Evolutionary conservation across 2,113 vertebrate genomes (phyloP), one percentile per base, ranked within the genome.

Genomic region (Urocitellus parryii): DNA sequence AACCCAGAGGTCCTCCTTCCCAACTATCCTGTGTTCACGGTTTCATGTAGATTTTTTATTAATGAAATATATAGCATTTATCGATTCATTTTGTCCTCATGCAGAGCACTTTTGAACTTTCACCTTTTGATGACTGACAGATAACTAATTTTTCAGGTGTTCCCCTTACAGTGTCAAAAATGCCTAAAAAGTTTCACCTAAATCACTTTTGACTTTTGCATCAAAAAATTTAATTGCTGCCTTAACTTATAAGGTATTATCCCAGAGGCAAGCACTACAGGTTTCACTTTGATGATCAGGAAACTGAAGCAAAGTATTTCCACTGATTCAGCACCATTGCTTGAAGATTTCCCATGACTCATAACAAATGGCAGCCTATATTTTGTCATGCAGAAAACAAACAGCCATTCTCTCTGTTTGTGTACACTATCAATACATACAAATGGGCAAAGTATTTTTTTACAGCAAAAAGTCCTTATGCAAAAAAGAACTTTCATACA

Each of bases 351-450:
- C 76, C 58, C 61, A 58, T 37, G 45, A 14, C 17, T 93, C 51
- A 84, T 24, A 80, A 88, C 37, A 84, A 96, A 83, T 4, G 24
- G 32, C 58, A 87, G 56, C 39, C 73, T 58, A 91, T 74, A 84
- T 93, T 42, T 67, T 80, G n/a, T 65, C 45, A 58, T 56, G 37
- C 68, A 88, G 90, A 77, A 89, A 92, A 80, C 45, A 91, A 61
- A n/a, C 48, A 73, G 45, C 6, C 34, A 58, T 58, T 58, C 6
- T 58, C 18, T 20, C 56, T 58, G 22, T 20, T 58, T 87, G 78
- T 53, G 61, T 83, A 16, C 25, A 88, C 39, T 48, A 76, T 63
- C 73, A 89, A 39, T 80, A 63, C 27, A 53, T 24, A 85, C 4
- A 84, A 5, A 51, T 12, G n/a, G 37, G n/a, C 5, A 18, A 93